Conservation (phyloP, 2,797 vertebrate genomes). For the Gymnocypris eckloni region DNA sequence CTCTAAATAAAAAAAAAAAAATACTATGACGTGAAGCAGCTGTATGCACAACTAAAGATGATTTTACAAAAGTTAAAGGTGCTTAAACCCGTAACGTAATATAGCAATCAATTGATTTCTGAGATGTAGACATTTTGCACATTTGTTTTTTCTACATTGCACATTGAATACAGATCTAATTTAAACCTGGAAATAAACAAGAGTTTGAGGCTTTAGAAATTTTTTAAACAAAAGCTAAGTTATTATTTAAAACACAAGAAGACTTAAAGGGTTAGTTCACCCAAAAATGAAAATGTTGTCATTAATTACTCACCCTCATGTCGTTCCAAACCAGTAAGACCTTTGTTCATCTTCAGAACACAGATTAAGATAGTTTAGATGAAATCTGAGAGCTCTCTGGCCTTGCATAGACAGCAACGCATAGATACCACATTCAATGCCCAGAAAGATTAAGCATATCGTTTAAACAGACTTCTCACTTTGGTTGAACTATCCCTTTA, state of each 20-base stretch:
- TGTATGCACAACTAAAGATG: conserved; percentile 57
- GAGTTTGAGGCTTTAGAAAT: background rate
- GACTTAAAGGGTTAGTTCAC: background rate
- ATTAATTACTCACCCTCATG: background rate
- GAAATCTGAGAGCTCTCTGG: background rate
- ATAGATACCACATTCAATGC: too few species aligned
- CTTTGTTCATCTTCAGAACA: background rate
- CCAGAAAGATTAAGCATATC: too few species aligned
- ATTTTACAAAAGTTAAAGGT: conserved; percentile 9
- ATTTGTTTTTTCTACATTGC: background rate
- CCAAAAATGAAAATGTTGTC: background rate
- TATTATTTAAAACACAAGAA: background rate
- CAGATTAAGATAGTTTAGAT: background rate
- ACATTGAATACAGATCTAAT: background rate
- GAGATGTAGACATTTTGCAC: background rate
- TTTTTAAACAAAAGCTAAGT: background rate
- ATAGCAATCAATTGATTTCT: background rate
- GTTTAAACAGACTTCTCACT: too few species aligned
- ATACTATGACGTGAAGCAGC: conserved; percentile 69
- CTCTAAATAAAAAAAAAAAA: conserved; percentile 62
- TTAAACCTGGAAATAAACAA: background rate
- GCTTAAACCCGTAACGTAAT: background rate
- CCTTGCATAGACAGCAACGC: too few species aligned
- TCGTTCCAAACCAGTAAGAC: background rate
- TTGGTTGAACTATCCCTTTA: too few species aligned